phyloP scores from a whole-genome alignment of 2,113 vertebrate species.

The Polypterus senegalus region DNA sequence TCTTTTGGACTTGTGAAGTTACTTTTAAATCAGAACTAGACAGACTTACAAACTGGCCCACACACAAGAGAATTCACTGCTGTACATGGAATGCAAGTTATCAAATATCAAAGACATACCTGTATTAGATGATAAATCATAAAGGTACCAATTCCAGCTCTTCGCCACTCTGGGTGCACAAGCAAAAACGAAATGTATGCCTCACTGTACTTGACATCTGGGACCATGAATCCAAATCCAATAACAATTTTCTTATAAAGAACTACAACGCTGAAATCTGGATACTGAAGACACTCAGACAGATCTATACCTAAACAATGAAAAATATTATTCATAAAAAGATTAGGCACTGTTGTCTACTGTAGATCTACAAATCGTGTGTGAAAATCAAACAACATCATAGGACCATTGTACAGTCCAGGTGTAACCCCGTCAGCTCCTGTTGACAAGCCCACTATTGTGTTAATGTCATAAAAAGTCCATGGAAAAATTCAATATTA shows the following conservation, averaged over 20 bases:
- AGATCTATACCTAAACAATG: slow-evolving; percentile 70
- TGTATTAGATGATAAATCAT: slow-evolving; percentile 98
- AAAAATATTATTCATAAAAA: not conserved
- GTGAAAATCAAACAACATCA: too few relatives aligned
- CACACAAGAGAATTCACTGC: too few relatives aligned
- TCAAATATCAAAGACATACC: slow-evolving; percentile 39
- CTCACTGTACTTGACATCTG: slow-evolving; percentile 93
- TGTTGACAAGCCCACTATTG: too few relatives aligned
- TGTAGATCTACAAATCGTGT: too few relatives aligned
- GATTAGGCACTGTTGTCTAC: too few relatives aligned
- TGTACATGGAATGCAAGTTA: too few relatives aligned
- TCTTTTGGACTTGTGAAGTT: not conserved
- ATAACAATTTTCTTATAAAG: slow-evolving; percentile 93
- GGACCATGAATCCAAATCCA: slow-evolving; percentile 96
- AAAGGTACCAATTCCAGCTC: slow-evolving; percentile 89
- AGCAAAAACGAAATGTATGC: slow-evolving; percentile 95
- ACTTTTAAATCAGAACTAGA: not conserved
- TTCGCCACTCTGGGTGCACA: slow-evolving; percentile 93
- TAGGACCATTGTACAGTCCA: too few relatives aligned
- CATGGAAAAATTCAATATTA: too few relatives aligned
- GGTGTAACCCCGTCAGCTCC: too few relatives aligned
- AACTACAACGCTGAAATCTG: slow-evolving; percentile 92
- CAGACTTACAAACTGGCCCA: too few relatives aligned
- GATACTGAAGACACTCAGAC: slow-evolving; percentile 92
- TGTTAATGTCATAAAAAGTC: too few relatives aligned